Evolutionary conservation across 2,797 vertebrate species (phyloP), one percentile per base, ranked within the genome.

Genomic region (Spinus olivaceus): DNA sequence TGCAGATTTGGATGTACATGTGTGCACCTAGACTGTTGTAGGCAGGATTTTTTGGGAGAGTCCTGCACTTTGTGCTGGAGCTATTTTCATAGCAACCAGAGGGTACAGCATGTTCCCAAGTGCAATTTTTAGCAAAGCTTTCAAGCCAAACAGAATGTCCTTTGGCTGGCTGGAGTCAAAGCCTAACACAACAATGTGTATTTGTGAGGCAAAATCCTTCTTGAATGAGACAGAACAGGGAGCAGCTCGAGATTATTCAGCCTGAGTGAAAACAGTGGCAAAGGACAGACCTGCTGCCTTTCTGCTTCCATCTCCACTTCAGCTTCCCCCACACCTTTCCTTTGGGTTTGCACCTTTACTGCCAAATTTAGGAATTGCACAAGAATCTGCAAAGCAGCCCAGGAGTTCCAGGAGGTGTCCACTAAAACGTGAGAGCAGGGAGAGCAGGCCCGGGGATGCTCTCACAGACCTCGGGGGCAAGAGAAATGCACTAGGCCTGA

Each of bases 31-130:
- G 22, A 10, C 44, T 64, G 65, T 4, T 54, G 33, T 4, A 25
- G 14, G 22, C 60, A 80, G 16, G 49, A 13, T 28, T 71, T 76
- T 78, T 53, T 14, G 18, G 30, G 54, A 37, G 10, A 49, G 63
- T 54, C 57, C 66, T 41, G 50, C 49, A 50, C 82, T 94, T 77
- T 79, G 84, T 79, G 77, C 80, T 56, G 37, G 17, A 83, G 72
- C 33, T 93, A 65, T 95, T 94, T 96, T 95, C 76, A 87, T 25
- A 78, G 72, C 84, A 92, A 86, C 79, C 69, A 81, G 50, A 95
- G 72, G 73, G 84, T 70, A 96, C 86, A 64, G 54, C 64, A 25
- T 66, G 89, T 96, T 92, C 88, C 59, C 84, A 71, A 85, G 57
- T 7, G 76, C 46, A 72, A 88, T 92, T 94, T 93, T 92, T 69